Base-by-base conservation (phyloP, 2,113 vertebrate species). In the Pteronura brasiliensis region DNA sequence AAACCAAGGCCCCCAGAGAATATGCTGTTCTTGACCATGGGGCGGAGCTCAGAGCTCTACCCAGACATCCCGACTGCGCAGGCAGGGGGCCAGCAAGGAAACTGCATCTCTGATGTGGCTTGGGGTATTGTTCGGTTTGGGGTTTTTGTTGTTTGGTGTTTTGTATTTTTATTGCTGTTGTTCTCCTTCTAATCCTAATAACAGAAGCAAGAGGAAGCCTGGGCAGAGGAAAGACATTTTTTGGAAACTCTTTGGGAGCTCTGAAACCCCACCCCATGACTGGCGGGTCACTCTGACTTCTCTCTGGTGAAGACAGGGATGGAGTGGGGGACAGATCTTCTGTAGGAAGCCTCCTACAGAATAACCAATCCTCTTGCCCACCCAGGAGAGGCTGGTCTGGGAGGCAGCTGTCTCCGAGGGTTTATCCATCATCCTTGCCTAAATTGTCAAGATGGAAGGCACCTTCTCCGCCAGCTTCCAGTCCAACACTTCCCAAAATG, bases 41-140 rank as follows among this genome's bases (percentile, higher is more conserved):
- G 80, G 86, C 0, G 5, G 96, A 88, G 97, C 95, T 80, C 87
- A 92, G 96, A 95, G 95, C 74, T 81, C 29, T 87, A 93, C 89
- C 93, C 96, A 97, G 95, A 97, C 97, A 96, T 72, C 76, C 96
- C 4, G 86, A 57, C 97, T 95, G 93, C 25, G 23, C 42, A 13
- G 80, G 74, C 67, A 0, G 55, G 21, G 57, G 80, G 47, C 65
- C 61, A 80, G 44, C 69, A 74, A 87, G 69, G 85, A 97, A 96
- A 95, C 94, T 88, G 34, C 61, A 63, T 71, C 61, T 97, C 74
- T 97, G 95, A 97, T 97, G 97, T 97, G 97, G 95, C 69, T n/a
- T 67, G 88, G 83, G 84, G 11, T 61, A 98, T 98, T 97, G 96
- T 96, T 97, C 93, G 8, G 67, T 36, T 76, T 31, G 10, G 55